These are phyloP conservation scores for Hemicordylus capensis DNA, from an alignment of 2,113 vertebrate species.

Conservation along the genomic window DNA sequence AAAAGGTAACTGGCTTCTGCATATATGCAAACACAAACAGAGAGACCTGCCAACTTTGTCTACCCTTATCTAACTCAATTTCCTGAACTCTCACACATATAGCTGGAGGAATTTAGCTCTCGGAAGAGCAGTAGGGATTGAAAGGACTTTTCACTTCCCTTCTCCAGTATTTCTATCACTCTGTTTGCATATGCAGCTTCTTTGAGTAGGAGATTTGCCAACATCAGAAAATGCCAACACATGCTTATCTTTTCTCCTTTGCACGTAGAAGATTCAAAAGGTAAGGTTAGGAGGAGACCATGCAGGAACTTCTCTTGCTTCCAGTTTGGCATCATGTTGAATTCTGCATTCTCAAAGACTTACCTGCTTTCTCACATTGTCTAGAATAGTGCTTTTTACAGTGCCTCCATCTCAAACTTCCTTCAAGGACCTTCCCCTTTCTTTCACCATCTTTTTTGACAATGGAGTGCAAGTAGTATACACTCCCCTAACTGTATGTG, in stretches of 20 bases:
- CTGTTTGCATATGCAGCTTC: background rate
- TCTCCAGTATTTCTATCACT: too few relatives aligned
- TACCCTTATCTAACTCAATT: background rate
- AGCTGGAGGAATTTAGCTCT: background rate
- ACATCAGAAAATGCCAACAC: background rate
- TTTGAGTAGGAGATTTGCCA: background rate
- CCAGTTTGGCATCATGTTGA: background rate
- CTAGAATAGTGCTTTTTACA: background rate
- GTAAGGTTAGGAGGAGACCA: background rate
- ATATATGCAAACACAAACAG: background rate
- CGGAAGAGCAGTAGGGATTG: background rate
- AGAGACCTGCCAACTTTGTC: background rate
- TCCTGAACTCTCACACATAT: background rate
- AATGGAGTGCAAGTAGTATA: background rate
- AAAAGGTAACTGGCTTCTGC: background rate
- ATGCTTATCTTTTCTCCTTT: background rate
- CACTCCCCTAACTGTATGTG: background rate
- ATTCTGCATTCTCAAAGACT: background rate
- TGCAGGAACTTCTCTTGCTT: background rate
- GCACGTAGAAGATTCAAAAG: background rate
- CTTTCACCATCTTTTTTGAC: background rate
- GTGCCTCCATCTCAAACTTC: background rate
- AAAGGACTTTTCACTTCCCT: background rate
- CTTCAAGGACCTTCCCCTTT: background rate
- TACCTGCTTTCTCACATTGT: background rate